phyloP scores from a whole-genome alignment of 2,888 invertebrate species.

The Lepidocyrtoides sp. region DNA sequence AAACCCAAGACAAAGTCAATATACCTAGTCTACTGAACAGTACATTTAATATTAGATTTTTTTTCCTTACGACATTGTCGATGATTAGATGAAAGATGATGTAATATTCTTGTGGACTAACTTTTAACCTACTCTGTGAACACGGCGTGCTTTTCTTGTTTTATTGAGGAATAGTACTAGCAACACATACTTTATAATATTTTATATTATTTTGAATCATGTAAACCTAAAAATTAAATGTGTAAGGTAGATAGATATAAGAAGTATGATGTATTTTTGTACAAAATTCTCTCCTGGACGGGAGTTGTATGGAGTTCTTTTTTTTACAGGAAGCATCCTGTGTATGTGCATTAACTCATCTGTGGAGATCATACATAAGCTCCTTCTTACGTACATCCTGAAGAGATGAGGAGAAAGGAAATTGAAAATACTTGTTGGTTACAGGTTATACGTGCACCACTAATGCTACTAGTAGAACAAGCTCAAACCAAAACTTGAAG shows the following conservation, averaged over 20 bases:
- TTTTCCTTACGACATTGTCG: background rate
- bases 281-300: background rate
- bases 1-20: no score
- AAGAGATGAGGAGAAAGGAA: slow-evolving; percentile 44
- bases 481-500: background rate
- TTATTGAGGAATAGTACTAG: background rate
- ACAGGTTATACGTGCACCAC: background rate
- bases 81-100: slow-evolving; percentile 26
- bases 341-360: background rate
- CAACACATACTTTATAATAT: background rate
- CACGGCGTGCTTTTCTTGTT: background rate
- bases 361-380: background rate
- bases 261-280: no score
- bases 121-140: slow-evolving; percentile 50
- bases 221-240: background rate
- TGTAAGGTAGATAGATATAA: no score
- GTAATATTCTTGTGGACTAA: slow-evolving; percentile 33
- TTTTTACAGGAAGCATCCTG: slow-evolving; percentile 25
- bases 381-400: background rate
- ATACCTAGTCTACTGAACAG: no score
- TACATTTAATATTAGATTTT: no score
- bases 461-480: background rate
- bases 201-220: background rate
- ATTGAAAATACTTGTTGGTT: slow-evolving; percentile 65
- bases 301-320: background rate